phyloP scores from a whole-genome alignment of 2,888 invertebrate genomes.

The Acleris sparsana region DNA sequence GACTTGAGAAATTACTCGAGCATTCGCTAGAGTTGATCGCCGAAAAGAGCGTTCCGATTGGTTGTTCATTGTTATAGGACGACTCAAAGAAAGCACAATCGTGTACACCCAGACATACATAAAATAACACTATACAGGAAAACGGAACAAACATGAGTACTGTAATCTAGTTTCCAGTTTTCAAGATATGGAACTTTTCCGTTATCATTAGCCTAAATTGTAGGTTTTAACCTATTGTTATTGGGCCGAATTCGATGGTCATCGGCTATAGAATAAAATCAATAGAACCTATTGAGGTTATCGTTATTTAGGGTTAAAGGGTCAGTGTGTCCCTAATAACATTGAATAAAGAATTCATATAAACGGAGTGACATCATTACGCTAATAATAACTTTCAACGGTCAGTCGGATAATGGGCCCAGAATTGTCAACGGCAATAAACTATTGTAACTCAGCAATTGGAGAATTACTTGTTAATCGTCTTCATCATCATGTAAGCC shows the following conservation, averaged over 20 bases:
- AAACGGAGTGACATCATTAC: constrained; percentile 16
- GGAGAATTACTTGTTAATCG: too few species aligned
- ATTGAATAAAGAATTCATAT: constrained; percentile 27
- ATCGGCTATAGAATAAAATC: constrained; percentile 17
- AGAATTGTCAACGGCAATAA: too few species aligned
- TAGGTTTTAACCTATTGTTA: constrained; percentile 15
- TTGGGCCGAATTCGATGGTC: constrained; percentile 23
- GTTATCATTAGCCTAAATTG: constrained; percentile 35
- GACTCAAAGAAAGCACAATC: background rate
- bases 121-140: constrained; percentile 42
- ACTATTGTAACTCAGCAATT: too few species aligned
- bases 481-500: too few species aligned
- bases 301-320: constrained; percentile 21
- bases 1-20: too few species aligned
- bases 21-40: too few species aligned
- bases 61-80: background rate
- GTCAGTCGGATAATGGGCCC: too few species aligned
- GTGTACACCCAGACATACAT: constrained; percentile 16
- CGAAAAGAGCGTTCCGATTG: too few species aligned
- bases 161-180: constrained; percentile 42
- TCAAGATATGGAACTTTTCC: constrained; percentile 30
- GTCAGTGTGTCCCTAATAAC: constrained; percentile 15
- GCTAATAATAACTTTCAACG: background rate
- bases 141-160: constrained; percentile 45
- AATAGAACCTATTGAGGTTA: constrained; percentile 3